Base-by-base conservation (phyloP, 2,113 vertebrate species). In the Halichoeres trimaculatus region DNA sequence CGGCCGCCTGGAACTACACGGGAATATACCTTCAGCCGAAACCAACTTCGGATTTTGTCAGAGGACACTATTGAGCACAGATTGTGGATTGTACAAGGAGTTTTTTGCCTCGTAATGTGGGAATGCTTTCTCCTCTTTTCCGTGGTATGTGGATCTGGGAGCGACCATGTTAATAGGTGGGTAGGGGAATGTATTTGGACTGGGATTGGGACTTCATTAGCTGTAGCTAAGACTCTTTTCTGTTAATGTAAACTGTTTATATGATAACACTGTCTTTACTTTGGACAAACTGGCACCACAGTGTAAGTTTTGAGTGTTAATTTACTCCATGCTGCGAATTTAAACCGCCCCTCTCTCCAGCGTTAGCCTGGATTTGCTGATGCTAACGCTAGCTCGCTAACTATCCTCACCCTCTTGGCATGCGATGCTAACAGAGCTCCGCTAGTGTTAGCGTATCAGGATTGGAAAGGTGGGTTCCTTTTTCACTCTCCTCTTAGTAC, bases 161-260 rank as follows among this genome's bases (percentile, higher is more conserved):
- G 93, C 93, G 88, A 94, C 94, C 93, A 94, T 94, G 93, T 93
- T 95, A 90, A 85, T 92, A 93, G 94, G 93, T 94, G 93, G 92
- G 93, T 93, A 88, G 88, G 93, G 93, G 93, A 91, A 93, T 89
- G 91, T 71, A 63, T 85, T 72, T 61, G 86, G 85, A 87, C 80
- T 35, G 78, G 84, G 70, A 66, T 67, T 24, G 51, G 58, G 74
- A 81, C 80, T 81, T 72, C 70, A 41, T 61, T 73, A 56, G 63
- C 65, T 36, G 19, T 6, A 22, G 41, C 70, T 61, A 70, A 57
- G 50, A 24, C 69, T 65, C 54, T 30, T 43, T 43, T 40, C 14
- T 20, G 30, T 7, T 35, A 43, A 20, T 17, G 10, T 68, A 74
- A 24, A 23, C 47, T 17, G 16, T 6, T 20, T 12, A 4, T 53